Evolutionary conservation across 2,113 vertebrate genomes (phyloP).

Genomic region (Solenodon paradoxus): DNA sequence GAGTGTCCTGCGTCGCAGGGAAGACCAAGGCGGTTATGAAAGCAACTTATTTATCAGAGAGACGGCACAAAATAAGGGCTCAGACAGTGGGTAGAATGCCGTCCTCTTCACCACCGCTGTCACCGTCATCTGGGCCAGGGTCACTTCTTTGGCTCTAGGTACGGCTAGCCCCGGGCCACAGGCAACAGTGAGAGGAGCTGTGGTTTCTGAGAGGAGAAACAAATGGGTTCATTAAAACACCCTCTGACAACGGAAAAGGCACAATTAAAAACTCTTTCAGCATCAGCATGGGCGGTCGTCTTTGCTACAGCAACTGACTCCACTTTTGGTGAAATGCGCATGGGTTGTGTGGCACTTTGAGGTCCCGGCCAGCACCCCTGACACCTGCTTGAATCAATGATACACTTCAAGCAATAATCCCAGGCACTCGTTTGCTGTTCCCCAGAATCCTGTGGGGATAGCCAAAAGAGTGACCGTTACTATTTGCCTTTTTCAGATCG

Average conservation of each 20-base stretch:
- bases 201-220: neutral
- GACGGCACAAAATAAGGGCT: neutral
- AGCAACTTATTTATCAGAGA: neutral
- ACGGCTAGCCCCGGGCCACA: neutral
- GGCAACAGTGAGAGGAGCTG: neutral
- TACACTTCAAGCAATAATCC: neutral
- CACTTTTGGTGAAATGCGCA: neutral
- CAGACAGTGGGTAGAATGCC: fast-evolving
- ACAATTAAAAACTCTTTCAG: neutral
- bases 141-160: neutral
- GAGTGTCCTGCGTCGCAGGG: neutral
- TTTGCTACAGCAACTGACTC: neutral
- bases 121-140: neutral
- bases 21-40: neutral
- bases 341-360: neutral
- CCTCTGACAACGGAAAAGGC: neutral
- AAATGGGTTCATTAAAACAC: neutral
- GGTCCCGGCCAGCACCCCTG: neutral
- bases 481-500: slow-evolving; percentile 35
- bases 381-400: neutral
- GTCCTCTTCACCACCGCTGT: fast-evolving
- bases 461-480: neutral
- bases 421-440: neutral
- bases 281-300: neutral
- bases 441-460: neutral